Evolutionary conservation across 2,888 invertebrate genomes (phyloP).

Genomic region (Anorthoa munda): DNA sequence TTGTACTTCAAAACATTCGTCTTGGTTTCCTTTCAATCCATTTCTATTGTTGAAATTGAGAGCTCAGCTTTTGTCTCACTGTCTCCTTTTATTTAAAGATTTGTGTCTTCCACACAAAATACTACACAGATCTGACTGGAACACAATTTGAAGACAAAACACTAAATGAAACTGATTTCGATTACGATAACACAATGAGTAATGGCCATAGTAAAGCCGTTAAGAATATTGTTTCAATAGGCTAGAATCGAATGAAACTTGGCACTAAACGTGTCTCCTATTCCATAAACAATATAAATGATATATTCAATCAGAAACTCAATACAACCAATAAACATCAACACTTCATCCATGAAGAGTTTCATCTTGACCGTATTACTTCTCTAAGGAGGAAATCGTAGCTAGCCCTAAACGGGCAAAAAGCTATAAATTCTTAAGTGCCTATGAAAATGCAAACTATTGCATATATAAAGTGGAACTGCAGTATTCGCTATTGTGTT

Average conservation of each 20-base stretch:
- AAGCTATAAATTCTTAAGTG: slow-evolving; percentile 20
- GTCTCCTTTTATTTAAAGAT: not conserved
- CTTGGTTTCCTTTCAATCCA: not conserved
- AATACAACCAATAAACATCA: slow-evolving; percentile 33
- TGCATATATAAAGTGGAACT: slow-evolving; percentile 15
- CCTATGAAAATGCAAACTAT: slow-evolving; percentile 22
- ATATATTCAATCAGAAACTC: slow-evolving; percentile 12
- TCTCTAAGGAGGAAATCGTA: slow-evolving; percentile 29
- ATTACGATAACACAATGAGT: not conserved
- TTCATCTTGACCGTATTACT: slow-evolving; percentile 1
- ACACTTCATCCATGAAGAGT: slow-evolving; percentile 4
- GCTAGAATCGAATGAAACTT: not conserved
- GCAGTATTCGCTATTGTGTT: not conserved
- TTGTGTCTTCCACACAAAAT: not conserved
- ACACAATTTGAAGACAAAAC: not conserved
- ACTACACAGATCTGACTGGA: not conserved
- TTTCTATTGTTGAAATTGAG: not conserved
- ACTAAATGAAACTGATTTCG: not conserved
- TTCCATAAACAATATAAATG: slow-evolving; percentile 28
- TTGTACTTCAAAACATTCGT: not conserved
- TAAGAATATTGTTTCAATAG: not conserved
- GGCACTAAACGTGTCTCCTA: not conserved
- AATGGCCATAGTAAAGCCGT: not conserved
- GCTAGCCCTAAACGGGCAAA: slow-evolving; percentile 9
- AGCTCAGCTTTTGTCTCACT: not conserved